These are phyloP conservation scores for Gastrophysa polygoni DNA, from an alignment of 2,888 invertebrate genomes.

Conservation along the genomic window DNA sequence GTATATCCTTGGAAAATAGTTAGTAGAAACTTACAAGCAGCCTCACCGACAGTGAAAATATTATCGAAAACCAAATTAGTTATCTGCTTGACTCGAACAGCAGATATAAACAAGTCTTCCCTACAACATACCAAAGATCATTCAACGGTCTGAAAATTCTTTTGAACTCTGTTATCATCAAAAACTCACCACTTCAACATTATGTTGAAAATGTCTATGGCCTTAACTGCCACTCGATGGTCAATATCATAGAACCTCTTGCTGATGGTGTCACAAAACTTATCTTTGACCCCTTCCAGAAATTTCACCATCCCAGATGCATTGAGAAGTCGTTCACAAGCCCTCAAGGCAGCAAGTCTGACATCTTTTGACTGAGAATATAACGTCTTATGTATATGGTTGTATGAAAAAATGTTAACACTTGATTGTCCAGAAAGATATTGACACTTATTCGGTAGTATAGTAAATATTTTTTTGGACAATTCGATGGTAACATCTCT, in stretches of 20 bases:
- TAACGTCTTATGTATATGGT: no score
- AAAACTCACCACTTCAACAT: conserved; percentile 23
- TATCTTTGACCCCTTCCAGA: conserved; percentile 1
- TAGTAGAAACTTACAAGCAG: conserved; percentile 18
- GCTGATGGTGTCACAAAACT: conserved; percentile 12
- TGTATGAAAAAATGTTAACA: no score
- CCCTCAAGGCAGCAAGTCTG: conserved; percentile 19
- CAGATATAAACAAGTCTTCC: conserved; percentile 10
- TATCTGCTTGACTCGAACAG: conserved; percentile 12
- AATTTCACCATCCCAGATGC: conserved; percentile 11
- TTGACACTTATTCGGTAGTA: no score
- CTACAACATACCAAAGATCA: conserved; percentile 9
- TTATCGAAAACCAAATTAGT: conserved; percentile 21
- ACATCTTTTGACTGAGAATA: conserved; percentile 27
- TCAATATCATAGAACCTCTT: conserved; percentile 28
- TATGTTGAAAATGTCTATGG: conserved; percentile 21
- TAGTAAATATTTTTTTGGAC: no score
- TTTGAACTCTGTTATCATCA: no score
- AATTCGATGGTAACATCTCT: no score
- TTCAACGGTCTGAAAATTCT: no score
- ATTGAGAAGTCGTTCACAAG: conserved; percentile 16
- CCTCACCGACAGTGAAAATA: conserved; percentile 17
- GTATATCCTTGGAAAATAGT: conserved; percentile 9
- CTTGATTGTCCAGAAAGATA: no score
- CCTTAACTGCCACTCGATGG: conserved; percentile 19